phyloP scores from a whole-genome alignment of 1,140 invertebrate species.

The Stegodyphus dumicola region DNA sequence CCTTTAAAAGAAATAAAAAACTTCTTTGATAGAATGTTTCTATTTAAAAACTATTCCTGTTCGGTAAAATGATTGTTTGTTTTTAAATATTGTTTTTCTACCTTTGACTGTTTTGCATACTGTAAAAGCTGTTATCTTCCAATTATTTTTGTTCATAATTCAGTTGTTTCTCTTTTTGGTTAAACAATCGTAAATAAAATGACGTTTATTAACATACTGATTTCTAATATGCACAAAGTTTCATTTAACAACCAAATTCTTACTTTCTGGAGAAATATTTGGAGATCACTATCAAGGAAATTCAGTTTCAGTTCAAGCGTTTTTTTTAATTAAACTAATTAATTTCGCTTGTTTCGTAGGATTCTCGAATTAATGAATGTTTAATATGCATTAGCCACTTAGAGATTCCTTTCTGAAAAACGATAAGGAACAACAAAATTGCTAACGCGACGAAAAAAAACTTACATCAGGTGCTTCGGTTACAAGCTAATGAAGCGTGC shows the following conservation, averaged over 20 bases:
- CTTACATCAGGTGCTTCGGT: conserved; percentile 32
- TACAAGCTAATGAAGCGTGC: conserved; percentile 36
- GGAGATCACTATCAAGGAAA: background rate
- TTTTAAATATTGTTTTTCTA: too few relatives aligned
- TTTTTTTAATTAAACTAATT: background rate
- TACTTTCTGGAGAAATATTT: background rate
- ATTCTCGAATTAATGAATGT: conserved; percentile 21
- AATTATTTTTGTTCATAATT: too few relatives aligned
- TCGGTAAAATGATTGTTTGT: too few relatives aligned
- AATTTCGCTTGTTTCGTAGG: background rate
- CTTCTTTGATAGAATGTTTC: too few relatives aligned
- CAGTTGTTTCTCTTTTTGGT: background rate
- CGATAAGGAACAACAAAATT: background rate
- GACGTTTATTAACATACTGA: background rate
- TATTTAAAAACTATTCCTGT: too few relatives aligned
- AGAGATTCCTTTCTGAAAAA: background rate
- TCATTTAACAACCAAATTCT: background rate
- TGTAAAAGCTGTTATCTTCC: too few relatives aligned
- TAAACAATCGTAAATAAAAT: background rate
- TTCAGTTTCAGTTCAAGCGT: background rate
- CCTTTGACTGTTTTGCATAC: too few relatives aligned
- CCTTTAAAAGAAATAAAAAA: too few relatives aligned
- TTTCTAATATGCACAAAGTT: background rate
- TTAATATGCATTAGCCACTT: conserved; percentile 26
- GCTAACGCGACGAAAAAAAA: conserved; percentile 1